These are phyloP conservation scores for Nasonia giraulti DNA, from an alignment of 1,140 invertebrate species.

Conservation along the genomic window DNA sequence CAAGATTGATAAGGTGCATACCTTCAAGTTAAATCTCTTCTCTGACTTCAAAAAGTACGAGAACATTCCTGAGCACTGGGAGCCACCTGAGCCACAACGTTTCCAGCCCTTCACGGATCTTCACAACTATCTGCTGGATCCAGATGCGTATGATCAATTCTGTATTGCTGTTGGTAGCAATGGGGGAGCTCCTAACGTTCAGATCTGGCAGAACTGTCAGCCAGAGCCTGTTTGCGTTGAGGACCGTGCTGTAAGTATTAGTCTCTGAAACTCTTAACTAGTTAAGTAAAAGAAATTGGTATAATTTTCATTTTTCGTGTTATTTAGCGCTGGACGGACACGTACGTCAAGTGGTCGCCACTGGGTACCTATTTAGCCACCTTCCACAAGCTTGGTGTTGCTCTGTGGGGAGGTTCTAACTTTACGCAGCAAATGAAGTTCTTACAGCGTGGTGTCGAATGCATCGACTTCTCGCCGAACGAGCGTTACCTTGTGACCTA, in stretches of 20 bases:
- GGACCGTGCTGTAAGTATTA: slow-evolving; percentile 83
- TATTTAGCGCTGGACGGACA: slow-evolving; percentile 92
- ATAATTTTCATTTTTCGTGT: not conserved
- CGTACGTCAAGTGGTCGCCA: slow-evolving; percentile 97
- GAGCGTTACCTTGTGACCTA: slow-evolving; percentile 98
- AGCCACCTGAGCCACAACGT: slow-evolving; percentile 88
- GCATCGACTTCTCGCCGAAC: slow-evolving; percentile 97
- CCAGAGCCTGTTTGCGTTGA: slow-evolving; percentile 90
- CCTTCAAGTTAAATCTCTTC: slow-evolving; percentile 96
- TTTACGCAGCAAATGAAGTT: slow-evolving; percentile 95
- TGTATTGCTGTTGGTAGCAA: slow-evolving; percentile 87
- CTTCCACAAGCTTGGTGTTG: slow-evolving; percentile 95
- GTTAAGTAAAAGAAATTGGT: slow-evolving; percentile 18
- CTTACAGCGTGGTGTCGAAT: slow-evolving; percentile 91
- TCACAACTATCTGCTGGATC: slow-evolving; percentile 92
- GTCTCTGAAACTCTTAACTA: slow-evolving; percentile 1
- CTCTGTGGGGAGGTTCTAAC: slow-evolving; percentile 96
- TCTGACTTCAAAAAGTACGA: slow-evolving; percentile 97
- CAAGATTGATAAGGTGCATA: slow-evolving; percentile 97
- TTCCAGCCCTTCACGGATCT: slow-evolving; percentile 93
- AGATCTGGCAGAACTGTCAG: slow-evolving; percentile 93
- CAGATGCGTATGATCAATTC: slow-evolving; percentile 96
- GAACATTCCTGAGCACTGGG: slow-evolving; percentile 94
- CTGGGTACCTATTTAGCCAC: slow-evolving; percentile 97
- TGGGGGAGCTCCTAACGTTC: slow-evolving; percentile 82